phyloP scores from a whole-genome alignment of 1,140 invertebrate genomes.

The Ceratosolen solmsi region DNA sequence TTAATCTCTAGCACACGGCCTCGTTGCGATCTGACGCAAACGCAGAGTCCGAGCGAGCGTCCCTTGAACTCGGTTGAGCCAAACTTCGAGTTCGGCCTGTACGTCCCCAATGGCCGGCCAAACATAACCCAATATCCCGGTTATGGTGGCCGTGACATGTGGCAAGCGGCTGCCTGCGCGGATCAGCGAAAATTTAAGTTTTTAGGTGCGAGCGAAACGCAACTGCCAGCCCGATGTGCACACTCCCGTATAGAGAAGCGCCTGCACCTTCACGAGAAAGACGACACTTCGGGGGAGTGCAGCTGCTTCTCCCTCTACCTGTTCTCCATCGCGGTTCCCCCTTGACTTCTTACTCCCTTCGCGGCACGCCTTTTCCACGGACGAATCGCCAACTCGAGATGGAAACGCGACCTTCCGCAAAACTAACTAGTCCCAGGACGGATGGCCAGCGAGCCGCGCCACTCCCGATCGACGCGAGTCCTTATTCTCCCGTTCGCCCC shows the following conservation, averaged over 20 bases:
- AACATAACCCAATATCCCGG: constrained; percentile 32
- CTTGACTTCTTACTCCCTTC: background rate
- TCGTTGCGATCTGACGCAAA: no score
- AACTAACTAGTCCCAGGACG: background rate
- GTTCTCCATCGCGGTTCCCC: background rate
- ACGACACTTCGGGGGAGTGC: constrained; percentile 60
- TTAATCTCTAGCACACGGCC: no score
- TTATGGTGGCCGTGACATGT: constrained; percentile 55
- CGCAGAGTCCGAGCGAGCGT: no score
- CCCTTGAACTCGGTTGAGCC: no score
- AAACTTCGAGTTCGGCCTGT: constrained; percentile 37
- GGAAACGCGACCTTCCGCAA: background rate
- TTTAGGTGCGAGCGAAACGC: constrained; percentile 55
- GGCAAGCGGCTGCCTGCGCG: constrained; percentile 58
- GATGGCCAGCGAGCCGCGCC: no score
- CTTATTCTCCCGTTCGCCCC: no score
- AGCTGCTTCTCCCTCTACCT: constrained; percentile 26
- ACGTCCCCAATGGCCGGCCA: constrained; percentile 36
- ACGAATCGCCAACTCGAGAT: background rate
- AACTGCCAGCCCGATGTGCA: constrained; percentile 54
- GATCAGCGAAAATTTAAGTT: constrained; percentile 57
- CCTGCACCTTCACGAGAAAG: constrained; percentile 54
- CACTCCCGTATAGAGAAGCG: no score
- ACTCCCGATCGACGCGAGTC: background rate
- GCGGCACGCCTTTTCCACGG: background rate